A percentile compares a stretch with the other conserved stretches of the same genome.
phyloP scores from a whole-genome alignment of 1,140 invertebrate genomes.

The Dolichoris vasculosae region DNA sequence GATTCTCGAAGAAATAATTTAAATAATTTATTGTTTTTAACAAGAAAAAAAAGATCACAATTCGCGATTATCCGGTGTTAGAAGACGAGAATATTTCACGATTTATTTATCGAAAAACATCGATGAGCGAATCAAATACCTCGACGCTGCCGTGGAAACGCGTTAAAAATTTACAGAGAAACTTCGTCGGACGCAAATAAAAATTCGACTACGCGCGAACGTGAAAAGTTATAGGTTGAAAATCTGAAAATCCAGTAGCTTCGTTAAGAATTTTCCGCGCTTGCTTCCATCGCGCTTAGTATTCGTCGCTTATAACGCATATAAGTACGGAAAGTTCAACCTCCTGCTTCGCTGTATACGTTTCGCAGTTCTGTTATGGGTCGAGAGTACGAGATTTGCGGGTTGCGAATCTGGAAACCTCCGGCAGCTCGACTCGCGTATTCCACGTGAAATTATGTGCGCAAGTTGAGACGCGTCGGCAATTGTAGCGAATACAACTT shows the following conservation, averaged over 20 bases:
- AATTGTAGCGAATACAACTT: slow-evolving; percentile 22
- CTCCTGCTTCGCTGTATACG: background rate
- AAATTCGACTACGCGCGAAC: background rate
- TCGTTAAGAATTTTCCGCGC: background rate
- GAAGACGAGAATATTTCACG: background rate
- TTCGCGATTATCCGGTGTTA: background rate
- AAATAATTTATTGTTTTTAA: no score
- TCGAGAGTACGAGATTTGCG: background rate
- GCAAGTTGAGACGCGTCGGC: background rate
- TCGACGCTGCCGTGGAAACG: background rate
- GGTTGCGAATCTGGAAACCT: background rate
- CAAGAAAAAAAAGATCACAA: no score
- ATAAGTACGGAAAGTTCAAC: slow-evolving; percentile 7
- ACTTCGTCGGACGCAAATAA: background rate
- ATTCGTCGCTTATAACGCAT: slow-evolving; percentile 29
- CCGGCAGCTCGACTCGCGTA: background rate
- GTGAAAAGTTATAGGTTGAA: background rate
- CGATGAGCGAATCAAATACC: background rate
- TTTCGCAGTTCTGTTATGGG: background rate
- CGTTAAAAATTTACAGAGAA: background rate
- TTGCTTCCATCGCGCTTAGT: background rate
- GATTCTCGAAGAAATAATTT: no score
- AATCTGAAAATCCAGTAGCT: background rate
- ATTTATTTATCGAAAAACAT: background rate
- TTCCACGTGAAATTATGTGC: slow-evolving; percentile 18